Conservation (phyloP, 2,888 invertebrate species). For the Chirona hameri region DNA sequence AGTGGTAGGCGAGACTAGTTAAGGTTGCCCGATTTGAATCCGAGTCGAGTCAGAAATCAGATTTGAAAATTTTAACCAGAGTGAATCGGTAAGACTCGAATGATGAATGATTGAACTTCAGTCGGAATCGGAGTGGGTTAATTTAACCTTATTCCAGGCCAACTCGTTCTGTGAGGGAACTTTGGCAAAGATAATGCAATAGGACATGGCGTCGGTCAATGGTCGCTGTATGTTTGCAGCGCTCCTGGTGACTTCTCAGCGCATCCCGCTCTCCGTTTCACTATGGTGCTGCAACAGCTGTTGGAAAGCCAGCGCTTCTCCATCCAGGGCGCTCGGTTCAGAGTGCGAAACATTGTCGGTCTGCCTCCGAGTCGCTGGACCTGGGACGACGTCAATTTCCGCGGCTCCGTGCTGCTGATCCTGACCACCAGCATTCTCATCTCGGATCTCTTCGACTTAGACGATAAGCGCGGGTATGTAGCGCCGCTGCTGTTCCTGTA, state of each 20-base stretch:
- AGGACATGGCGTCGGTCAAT: not conserved
- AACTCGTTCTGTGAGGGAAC: not conserved
- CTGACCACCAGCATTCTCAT: not conserved
- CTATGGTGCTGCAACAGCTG: not conserved
- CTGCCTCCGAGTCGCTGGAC: not conserved
- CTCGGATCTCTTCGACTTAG: not conserved
- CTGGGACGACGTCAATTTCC: not conserved
- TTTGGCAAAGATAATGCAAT: not conserved
- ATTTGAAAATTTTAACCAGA: too few species aligned
- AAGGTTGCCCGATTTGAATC: too few species aligned
- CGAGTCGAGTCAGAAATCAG: too few species aligned
- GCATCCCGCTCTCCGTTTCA: not conserved
- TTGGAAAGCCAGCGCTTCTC: not conserved
- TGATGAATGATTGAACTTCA: too few species aligned
- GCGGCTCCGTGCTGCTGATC: not conserved
- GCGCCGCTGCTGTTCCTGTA: not conserved
- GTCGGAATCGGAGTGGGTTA: too few species aligned
- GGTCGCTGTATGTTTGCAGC: not conserved
- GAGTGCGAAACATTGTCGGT: not conserved
- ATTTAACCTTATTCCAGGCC: not conserved
- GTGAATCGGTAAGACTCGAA: slow-evolving; percentile 23
- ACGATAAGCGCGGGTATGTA: not conserved
- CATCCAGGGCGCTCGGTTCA: not conserved
- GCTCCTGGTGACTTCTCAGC: not conserved
- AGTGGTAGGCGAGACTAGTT: too few species aligned